Evolutionary conservation across 1,140 invertebrate species (phyloP).

Genomic region (Sinonovacula constricta): DNA sequence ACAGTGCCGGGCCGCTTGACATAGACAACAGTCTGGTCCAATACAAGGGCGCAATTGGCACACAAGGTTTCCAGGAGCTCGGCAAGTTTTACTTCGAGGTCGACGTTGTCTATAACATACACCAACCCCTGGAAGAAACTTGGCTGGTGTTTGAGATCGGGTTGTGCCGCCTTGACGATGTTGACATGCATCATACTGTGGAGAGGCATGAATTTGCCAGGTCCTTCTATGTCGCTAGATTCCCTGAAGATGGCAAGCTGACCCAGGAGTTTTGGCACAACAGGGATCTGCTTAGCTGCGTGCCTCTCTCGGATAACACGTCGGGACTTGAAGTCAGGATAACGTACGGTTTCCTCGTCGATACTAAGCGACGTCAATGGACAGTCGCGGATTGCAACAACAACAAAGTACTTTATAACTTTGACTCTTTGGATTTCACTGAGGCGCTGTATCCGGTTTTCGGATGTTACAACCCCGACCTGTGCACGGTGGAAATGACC

Average conservation of each 20-base stretch:
- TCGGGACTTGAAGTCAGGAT: slow-evolving; percentile 54
- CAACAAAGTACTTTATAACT: slow-evolving; percentile 57
- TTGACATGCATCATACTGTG: slow-evolving; percentile 63
- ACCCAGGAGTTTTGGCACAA: slow-evolving; percentile 66
- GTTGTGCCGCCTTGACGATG: slow-evolving; percentile 56
- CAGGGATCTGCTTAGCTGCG: slow-evolving; percentile 54
- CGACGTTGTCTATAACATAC: slow-evolving; percentile 57
- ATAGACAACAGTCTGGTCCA: slow-evolving; percentile 53
- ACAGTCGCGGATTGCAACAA: slow-evolving; percentile 55
- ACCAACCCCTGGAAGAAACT: slow-evolving; percentile 61
- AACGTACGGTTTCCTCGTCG: slow-evolving; percentile 58
- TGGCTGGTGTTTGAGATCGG: slow-evolving; percentile 65
- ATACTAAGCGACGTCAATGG: slow-evolving; percentile 57
- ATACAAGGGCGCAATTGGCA: slow-evolving; percentile 62
- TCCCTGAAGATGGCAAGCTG: slow-evolving; percentile 62
- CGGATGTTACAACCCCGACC: slow-evolving; percentile 63
- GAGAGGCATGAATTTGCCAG: slow-evolving; percentile 61
- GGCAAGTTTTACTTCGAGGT: slow-evolving; percentile 63
- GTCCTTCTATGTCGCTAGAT: slow-evolving; percentile 64
- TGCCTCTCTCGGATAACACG: slow-evolving; percentile 56
- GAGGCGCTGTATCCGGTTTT: slow-evolving; percentile 59
- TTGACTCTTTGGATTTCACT: slow-evolving; percentile 54
- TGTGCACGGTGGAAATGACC: slow-evolving; percentile 62
- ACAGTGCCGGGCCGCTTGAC: slow-evolving; percentile 30
- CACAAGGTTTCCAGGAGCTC: slow-evolving; percentile 50